These are phyloP conservation scores for Grantiella picta DNA, from an alignment of 2,113 vertebrate species.

Conservation along the genomic window DNA sequence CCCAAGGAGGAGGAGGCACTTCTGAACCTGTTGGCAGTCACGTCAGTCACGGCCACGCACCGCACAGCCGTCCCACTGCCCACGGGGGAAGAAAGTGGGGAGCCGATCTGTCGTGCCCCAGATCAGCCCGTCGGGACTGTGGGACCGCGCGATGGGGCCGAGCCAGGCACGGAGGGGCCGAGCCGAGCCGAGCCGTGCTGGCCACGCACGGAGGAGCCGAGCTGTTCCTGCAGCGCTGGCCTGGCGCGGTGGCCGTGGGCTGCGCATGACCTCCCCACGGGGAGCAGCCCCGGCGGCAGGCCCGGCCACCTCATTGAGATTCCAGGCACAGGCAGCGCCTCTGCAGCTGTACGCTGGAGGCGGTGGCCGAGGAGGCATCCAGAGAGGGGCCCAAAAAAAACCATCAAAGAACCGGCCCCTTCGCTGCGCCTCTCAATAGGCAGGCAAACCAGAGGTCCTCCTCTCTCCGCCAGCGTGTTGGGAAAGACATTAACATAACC, in stretches of 20 bases:
- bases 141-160: background rate
- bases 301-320: constrained; percentile 79
- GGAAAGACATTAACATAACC: constrained; percentile 53
- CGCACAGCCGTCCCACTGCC: constrained; percentile 71
- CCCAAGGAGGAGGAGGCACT: constrained; percentile 37
- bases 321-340: constrained; percentile 74
- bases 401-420: constrained; percentile 70
- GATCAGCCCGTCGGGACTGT: background rate
- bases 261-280: constrained; percentile 68
- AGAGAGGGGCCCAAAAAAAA: constrained; percentile 74
- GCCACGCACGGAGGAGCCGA: background rate
- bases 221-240: background rate
- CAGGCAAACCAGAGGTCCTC: constrained; percentile 59
- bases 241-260: background rate
- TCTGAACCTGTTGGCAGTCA: constrained; percentile 77
- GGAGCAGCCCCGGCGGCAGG: constrained; percentile 67
- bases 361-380: constrained; percentile 71
- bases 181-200: background rate
- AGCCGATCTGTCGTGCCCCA: constrained; percentile 32
- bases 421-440: constrained; percentile 58
- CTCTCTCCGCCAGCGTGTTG: background rate
- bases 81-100: background rate
- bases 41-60: constrained; percentile 65
- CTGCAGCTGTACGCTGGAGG: constrained; percentile 83
- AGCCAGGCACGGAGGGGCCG: background rate